A percentile compares a stretch with the other conserved stretches of the same genome.
Conservation (phyloP, 2,888 invertebrate species). For the Troides aeacus region DNA sequence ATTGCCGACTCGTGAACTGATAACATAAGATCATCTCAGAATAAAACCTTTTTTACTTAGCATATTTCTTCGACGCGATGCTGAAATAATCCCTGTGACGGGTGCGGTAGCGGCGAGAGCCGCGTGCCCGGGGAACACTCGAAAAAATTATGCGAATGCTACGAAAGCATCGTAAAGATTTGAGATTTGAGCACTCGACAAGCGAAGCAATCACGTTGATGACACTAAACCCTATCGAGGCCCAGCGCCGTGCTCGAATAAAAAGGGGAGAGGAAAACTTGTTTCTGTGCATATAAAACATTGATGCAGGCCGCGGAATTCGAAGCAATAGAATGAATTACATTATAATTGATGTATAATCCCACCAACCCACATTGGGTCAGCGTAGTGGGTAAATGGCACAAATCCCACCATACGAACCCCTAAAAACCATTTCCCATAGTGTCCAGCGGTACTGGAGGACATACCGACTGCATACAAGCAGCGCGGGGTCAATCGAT, state of each 20-base stretch:
- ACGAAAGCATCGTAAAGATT: constrained; percentile 27
- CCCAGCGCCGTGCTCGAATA: background rate
- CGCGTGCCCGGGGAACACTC: background rate
- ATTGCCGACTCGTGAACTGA: constrained; percentile 23
- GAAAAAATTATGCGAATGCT: constrained; percentile 25
- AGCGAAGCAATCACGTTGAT: constrained; percentile 26
- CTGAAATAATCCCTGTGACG: background rate
- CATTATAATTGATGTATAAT: too few species aligned
- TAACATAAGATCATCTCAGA: constrained; percentile 24
- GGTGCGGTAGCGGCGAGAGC: background rate
- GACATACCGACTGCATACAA: too few species aligned
- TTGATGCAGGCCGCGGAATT: background rate
- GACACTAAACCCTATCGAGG: constrained; percentile 23
- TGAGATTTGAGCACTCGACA: constrained; percentile 25
- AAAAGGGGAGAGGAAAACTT: constrained; percentile 3
- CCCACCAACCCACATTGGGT: too few species aligned
- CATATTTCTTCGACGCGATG: constrained; percentile 2
- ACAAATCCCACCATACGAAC: too few species aligned
- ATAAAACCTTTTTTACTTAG: constrained; percentile 27
- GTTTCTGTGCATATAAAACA: background rate
- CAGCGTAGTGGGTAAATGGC: too few species aligned
- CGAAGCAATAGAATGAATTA: too few species aligned
- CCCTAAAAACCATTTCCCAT: too few species aligned
- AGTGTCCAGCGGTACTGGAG: too few species aligned
- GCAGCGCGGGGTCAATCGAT: too few species aligned